These are phyloP conservation scores for Charaxes varanes DNA, from an alignment of 1,140 invertebrate species.

Conservation along the genomic window DNA sequence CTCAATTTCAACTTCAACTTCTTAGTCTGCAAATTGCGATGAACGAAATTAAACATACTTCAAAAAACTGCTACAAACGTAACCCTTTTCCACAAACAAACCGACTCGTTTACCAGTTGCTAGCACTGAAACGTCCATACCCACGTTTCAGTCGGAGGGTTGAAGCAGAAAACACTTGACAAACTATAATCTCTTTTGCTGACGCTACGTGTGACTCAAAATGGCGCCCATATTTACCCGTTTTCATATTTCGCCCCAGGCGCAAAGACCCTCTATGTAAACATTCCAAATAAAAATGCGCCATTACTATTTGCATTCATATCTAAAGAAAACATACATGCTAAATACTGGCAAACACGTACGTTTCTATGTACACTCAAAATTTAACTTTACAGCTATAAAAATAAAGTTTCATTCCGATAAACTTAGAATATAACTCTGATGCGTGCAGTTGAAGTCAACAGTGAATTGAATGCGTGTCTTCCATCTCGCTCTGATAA, in stretches of 20 bases:
- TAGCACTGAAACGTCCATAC: slow-evolving; percentile 31
- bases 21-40: slow-evolving; percentile 13
- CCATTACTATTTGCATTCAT: slow-evolving; percentile 74
- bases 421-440: too few relatives aligned
- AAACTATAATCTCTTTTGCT: slow-evolving; percentile 40
- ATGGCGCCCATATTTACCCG: slow-evolving; percentile 60
- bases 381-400: slow-evolving; percentile 16
- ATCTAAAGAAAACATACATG: slow-evolving; percentile 73
- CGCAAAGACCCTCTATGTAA: slow-evolving; percentile 62
- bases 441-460: slow-evolving; percentile 38
- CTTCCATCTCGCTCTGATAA: slow-evolving; percentile 25
- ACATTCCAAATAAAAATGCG: slow-evolving; percentile 71
- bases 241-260: slow-evolving; percentile 31
- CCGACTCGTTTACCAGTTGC: slow-evolving; percentile 22
- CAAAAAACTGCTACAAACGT: slow-evolving; percentile 5
- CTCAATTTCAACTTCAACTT: too few relatives aligned
- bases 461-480: slow-evolving; percentile 44
- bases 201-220: slow-evolving; percentile 49
- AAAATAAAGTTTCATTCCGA: slow-evolving; percentile 8
- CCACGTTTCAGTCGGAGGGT: slow-evolving; percentile 1
- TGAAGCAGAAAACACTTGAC: slow-evolving; percentile 9
- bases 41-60: slow-evolving; percentile 18
- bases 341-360: slow-evolving; percentile 57
- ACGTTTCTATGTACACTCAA: slow-evolving; percentile 11
- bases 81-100: slow-evolving; percentile 5